Evolutionary conservation across 2,888 invertebrate genomes (phyloP), one percentile per base, ranked within the genome.

Genomic region (Spicauda simplicius): DNA sequence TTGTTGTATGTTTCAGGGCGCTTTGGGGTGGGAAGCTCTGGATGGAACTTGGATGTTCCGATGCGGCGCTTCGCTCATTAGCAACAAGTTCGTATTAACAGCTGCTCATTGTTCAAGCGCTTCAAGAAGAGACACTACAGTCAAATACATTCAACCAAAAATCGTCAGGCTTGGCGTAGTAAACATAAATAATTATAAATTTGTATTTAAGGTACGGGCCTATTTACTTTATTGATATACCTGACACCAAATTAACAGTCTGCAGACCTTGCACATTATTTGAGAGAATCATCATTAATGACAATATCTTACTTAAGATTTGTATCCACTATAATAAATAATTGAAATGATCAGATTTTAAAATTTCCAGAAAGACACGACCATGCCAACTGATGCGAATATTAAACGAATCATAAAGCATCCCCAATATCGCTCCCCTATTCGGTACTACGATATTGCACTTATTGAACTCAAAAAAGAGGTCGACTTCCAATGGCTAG

Each of bases 21-120:
- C 81, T 3, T 59, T 85, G 0, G 84, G 84, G n/a, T 85, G 84
- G 84, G 74, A 71, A 64, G 74, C 78, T 1, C 65, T 69, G 11
- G 52, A 63, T 5, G 78, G 76, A 0, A 71, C 72, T 0, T 85
- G 81, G 80, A 66, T 80, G 2, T 84, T 85, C 58, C 79, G 80
- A 64, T 96, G 96, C 76, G 96, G 96, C 1, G 95, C 95, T 1
- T 93, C 94, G 6, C 81, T 96, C 3, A 93, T 96, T 54, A 95
- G 95, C 63, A 87, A 93, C 12, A 87, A 85, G 57, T 95, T 93
- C 79, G 91, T 96, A 4, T 76, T 96, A 25, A 95, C 95, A 0
- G 96, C 96, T 0, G 96, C 95, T 0, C 96, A 96, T 77, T 96
- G 96, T 72, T 77, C 77, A 0, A 72, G 69, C 6, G 69, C 75